These are phyloP conservation scores for Halcyon smyrnensis DNA, from an alignment of 2,797 vertebrate genomes.

Conservation along the genomic window DNA sequence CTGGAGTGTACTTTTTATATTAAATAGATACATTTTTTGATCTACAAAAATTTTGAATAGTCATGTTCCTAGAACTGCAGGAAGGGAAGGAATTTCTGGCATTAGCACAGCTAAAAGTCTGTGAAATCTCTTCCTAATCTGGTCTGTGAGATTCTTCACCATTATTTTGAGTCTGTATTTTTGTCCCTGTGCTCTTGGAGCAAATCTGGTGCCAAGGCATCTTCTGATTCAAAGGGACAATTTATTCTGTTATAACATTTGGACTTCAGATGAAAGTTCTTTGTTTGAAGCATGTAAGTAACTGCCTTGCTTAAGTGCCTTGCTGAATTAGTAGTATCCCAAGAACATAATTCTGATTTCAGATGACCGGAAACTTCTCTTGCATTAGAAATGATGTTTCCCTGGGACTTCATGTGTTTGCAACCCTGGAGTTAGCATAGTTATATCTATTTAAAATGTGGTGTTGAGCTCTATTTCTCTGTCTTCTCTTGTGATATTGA, in stretches of 20 bases:
- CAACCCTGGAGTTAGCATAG: not conserved
- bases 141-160: not conserved
- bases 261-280: not conserved
- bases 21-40: not conserved
- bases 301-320: not conserved
- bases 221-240: not conserved
- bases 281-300: not conserved
- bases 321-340: not conserved
- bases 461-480: not conserved
- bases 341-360: not conserved
- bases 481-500: not conserved
- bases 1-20: not conserved
- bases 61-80: not conserved
- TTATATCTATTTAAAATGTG: not conserved
- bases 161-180: not conserved
- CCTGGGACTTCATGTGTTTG: not conserved
- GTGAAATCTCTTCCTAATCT: not conserved
- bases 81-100: not conserved
- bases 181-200: not conserved
- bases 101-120: not conserved
- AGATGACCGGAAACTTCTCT: not conserved
- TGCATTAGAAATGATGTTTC: not conserved
- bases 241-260: not conserved
- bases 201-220: not conserved
- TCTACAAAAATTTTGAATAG: not conserved